phyloP scores from a whole-genome alignment of 2,888 invertebrate genomes.

The Brenthis daphne region DNA sequence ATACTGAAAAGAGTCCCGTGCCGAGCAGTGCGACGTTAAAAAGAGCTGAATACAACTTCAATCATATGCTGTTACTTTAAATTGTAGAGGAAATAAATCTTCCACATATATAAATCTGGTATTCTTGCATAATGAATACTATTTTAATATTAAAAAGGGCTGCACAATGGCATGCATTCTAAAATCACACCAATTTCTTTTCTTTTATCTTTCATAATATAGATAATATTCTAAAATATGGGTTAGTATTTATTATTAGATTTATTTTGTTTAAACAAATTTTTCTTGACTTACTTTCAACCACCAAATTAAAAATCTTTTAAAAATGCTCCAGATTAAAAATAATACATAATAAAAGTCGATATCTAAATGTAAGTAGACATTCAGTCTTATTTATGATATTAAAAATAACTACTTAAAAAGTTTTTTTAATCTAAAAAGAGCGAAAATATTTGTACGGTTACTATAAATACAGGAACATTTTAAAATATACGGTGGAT shows the following conservation, averaged over 20 bases:
- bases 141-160: too few relatives aligned
- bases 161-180: too few relatives aligned
- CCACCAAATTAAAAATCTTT: slow-evolving; percentile 1
- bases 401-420: slow-evolving; percentile 10
- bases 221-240: not conserved
- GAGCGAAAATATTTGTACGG: slow-evolving; percentile 1
- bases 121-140: too few relatives aligned
- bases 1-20: too few relatives aligned
- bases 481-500: not conserved
- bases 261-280: not conserved
- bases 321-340: slow-evolving; percentile 4
- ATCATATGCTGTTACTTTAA: too few relatives aligned
- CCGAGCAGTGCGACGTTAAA: too few relatives aligned
- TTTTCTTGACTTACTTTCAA: not conserved
- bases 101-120: too few relatives aligned
- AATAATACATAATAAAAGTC: slow-evolving; percentile 1
- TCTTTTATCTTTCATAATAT: too few relatives aligned
- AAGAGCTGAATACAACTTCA: too few relatives aligned
- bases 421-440: not conserved
- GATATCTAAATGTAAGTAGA: slow-evolving; percentile 26
- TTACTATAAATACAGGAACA: slow-evolving; percentile 8
- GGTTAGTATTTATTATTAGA: not conserved
- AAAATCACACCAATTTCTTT: too few relatives aligned
- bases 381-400: slow-evolving; percentile 35
- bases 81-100: too few relatives aligned